Conservation (phyloP, 2,797 vertebrate genomes). For the Phaenicophaeus curvirostris region DNA sequence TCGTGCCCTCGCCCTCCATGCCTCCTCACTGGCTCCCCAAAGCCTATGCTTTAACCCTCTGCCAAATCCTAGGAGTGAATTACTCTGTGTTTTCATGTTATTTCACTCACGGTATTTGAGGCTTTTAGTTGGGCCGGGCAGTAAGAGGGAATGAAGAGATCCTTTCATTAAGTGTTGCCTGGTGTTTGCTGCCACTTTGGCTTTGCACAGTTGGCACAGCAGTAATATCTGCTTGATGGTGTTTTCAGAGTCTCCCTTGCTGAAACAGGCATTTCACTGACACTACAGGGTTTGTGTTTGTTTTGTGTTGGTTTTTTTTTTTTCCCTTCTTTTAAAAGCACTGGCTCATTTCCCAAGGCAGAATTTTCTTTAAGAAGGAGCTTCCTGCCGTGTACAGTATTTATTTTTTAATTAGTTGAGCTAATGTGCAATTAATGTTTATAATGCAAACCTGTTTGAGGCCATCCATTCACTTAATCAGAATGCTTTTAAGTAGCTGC, state of each 20-base stretch:
- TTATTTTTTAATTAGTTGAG: conserved; percentile 65
- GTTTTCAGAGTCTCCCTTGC: neutral
- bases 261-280: neutral
- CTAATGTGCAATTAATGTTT: conserved; percentile 62
- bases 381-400: conserved; percentile 10
- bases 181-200: neutral
- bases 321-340: neutral
- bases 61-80: neutral
- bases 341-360: conserved; percentile 35
- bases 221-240: neutral
- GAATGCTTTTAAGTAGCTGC: neutral
- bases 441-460: conserved; percentile 37
- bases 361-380: conserved; percentile 38
- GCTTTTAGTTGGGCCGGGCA: neutral
- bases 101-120: neutral
- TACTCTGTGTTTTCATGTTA: neutral
- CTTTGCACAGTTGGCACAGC: neutral
- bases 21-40: neutral
- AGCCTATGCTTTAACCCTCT: neutral
- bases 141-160: neutral
- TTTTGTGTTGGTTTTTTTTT: no score
- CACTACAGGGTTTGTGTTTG: neutral
- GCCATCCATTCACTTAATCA: conserved; percentile 43
- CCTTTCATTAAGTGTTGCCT: neutral
- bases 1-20: no score